Conservation (phyloP, 2,113 vertebrate species). For the Sinocyclocheilus anophthalmus region DNA sequence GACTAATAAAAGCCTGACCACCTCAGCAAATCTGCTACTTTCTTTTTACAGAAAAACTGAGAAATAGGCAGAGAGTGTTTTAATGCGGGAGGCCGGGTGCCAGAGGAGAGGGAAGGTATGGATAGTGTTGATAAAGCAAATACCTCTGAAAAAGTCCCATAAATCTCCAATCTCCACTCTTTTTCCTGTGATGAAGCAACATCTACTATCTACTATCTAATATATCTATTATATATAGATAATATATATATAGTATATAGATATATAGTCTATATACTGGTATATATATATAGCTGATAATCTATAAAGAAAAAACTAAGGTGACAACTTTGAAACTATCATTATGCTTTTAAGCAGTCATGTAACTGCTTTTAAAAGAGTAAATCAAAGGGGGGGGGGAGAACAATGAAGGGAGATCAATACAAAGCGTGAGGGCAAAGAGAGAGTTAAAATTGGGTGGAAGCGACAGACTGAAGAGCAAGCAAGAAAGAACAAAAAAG, state of each 20-base stretch:
- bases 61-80: neutral
- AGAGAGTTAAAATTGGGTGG: neutral
- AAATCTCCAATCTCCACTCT: too few relatives aligned
- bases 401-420: neutral
- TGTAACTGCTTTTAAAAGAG: too few relatives aligned
- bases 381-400: too few relatives aligned
- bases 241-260: too few relatives aligned
- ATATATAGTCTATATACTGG: too few relatives aligned
- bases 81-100: neutral
- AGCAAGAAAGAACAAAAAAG: slow-evolving; percentile 43
- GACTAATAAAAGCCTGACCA: slow-evolving; percentile 71
- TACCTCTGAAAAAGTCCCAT: too few relatives aligned
- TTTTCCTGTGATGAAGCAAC: too few relatives aligned
- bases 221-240: too few relatives aligned
- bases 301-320: too few relatives aligned
- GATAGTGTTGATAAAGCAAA: neutral
- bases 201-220: too few relatives aligned
- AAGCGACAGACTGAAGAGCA: neutral
- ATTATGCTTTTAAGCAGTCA: too few relatives aligned
- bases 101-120: neutral
- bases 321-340: neutral
- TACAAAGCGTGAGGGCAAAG: neutral
- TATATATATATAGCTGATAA: neutral
- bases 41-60: slow-evolving; percentile 60
- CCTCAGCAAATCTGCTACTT: slow-evolving; percentile 78